A percentile compares a stretch with the other conserved stretches of the same genome.
These are phyloP conservation scores for Chiloscyllium punctatum DNA, from an alignment of 2,797 vertebrate genomes.

Conservation along the genomic window DNA sequence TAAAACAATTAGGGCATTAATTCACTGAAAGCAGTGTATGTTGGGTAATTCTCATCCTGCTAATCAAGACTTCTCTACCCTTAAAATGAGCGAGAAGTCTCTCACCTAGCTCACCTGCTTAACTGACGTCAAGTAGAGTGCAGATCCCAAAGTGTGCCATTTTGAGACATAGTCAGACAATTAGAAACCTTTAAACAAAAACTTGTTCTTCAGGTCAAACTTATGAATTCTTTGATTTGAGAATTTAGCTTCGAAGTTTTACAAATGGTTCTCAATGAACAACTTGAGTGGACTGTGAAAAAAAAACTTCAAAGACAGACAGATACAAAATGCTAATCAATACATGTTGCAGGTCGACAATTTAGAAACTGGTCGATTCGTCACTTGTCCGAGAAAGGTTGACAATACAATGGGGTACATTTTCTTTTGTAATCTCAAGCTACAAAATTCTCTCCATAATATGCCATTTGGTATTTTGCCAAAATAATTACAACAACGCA, in stretches of 20 bases:
- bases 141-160: conserved; percentile 33
- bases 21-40: conserved; percentile 20
- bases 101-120: conserved; percentile 11
- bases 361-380: neutral
- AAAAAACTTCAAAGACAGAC: neutral
- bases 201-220: conserved; percentile 7
- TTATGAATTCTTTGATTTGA: neutral
- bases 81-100: neutral
- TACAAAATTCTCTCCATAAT: neutral
- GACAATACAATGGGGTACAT: neutral
- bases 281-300: neutral
- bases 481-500: neutral
- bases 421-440: neutral
- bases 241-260: neutral
- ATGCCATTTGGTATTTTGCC: neutral
- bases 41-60: conserved; percentile 2
- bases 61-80: conserved; percentile 13
- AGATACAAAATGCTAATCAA: conserved; percentile 5
- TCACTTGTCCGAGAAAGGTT: neutral
- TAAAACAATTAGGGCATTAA: conserved; percentile 21
- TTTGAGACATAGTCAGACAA: conserved; percentile 31
- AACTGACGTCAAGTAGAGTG: neutral
- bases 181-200: conserved; percentile 18
- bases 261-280: neutral
- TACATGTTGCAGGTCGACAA: neutral